These are phyloP conservation scores for Chrysaora quinquecirrha DNA, from an alignment of 30 jellyfish, hydroid and myxozoan species.

Conservation along the genomic window DNA sequence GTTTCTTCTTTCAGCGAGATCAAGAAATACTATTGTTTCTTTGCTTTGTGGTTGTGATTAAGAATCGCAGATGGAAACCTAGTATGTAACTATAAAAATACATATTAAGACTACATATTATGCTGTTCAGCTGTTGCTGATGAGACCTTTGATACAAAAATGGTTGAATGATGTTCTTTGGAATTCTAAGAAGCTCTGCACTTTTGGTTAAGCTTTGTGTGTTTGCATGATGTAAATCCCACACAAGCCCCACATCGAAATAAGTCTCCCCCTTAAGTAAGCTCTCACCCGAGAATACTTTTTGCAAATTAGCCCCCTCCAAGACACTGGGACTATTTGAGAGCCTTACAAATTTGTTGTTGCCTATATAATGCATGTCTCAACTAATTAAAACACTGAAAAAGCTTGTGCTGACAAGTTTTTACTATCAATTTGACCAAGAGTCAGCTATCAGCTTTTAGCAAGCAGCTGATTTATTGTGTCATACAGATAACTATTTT, in stretches of 20 bases:
- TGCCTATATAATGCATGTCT: no score
- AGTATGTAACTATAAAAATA: background rate
- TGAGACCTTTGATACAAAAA: background rate
- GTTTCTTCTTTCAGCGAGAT: no score
- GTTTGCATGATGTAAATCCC: background rate
- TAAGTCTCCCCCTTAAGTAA: background rate
- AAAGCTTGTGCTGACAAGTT: no score
- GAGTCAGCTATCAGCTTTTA: no score
- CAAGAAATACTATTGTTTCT: constrained; percentile 80
- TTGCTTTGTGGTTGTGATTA: constrained; percentile 70
- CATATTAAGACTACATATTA: background rate
- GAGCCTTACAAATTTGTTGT: no score
- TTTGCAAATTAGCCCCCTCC: no score
- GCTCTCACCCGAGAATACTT: no score
- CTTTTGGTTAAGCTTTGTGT: background rate
- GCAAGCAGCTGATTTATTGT: no score
- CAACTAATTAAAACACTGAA: no score
- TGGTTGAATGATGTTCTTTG: background rate
- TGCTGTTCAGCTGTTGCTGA: background rate
- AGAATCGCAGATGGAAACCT: constrained; percentile 91
- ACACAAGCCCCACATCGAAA: background rate
- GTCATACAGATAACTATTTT: no score
- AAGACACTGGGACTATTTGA: no score
- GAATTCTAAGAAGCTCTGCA: background rate
- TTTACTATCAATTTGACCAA: no score